A percentile compares a stretch with the other conserved stretches of the same genome.
Evolutionary conservation across 53 echinoderm and acorn worm genomes (phyloP).

Genomic region (Paracentrotus lividus): DNA sequence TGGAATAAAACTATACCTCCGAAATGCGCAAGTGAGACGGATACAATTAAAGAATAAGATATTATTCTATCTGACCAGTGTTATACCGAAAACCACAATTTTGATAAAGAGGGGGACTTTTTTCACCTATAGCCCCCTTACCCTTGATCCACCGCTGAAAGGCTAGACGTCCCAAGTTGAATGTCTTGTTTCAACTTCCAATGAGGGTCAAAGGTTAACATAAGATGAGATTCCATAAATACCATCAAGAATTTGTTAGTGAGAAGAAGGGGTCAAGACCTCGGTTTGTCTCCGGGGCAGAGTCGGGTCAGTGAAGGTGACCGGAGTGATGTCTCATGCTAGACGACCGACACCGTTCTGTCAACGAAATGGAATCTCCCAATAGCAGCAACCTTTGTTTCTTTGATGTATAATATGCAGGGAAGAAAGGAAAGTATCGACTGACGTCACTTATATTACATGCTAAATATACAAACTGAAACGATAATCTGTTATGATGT

Average conservation of each 20-base stretch:
- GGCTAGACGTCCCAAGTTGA: neutral
- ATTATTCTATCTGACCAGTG: too few relatives aligned
- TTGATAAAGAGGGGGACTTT: too few relatives aligned
- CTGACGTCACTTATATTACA: neutral
- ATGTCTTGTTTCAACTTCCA: neutral
- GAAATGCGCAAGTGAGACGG: too few relatives aligned
- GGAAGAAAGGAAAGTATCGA: neutral
- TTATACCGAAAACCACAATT: too few relatives aligned
- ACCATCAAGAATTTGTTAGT: neutral
- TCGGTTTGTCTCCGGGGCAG: neutral
- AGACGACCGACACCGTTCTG: neutral
- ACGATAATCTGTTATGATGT: too few relatives aligned
- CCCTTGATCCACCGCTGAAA: neutral
- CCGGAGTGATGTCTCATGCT: neutral
- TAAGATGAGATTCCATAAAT: constrained; percentile 37
- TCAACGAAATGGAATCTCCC: neutral
- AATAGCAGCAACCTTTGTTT: neutral
- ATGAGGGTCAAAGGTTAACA: neutral
- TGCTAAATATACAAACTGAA: neutral
- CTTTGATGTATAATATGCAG: too few relatives aligned
- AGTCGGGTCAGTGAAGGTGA: neutral
- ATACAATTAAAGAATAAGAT: too few relatives aligned
- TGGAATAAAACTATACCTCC: too few relatives aligned
- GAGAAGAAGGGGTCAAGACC: constrained; percentile 14
- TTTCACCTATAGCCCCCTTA: too few relatives aligned